Percentiles rank a stretch among this genome's conserved stretches.
These are phyloP conservation scores for Chionis minor DNA, from an alignment of 2,113 vertebrate species.

Conservation along the genomic window DNA sequence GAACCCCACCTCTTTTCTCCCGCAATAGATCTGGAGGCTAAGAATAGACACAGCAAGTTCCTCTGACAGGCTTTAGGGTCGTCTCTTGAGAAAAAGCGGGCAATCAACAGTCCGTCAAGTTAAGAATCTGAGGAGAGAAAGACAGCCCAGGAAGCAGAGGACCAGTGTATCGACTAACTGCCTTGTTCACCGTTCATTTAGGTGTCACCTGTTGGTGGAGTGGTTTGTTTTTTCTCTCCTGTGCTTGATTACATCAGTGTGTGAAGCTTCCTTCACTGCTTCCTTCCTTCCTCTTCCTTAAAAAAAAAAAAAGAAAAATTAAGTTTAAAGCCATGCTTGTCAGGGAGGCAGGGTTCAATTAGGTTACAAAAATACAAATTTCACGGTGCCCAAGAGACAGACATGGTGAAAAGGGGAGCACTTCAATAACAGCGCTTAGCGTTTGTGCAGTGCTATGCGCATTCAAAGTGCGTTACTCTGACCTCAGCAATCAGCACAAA, in stretches of 20 bases:
- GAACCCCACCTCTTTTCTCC: neutral
- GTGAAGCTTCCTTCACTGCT: neutral
- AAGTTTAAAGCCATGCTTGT: neutral
- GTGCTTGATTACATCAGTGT: neutral
- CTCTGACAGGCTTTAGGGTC: neutral
- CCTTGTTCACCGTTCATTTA: neutral
- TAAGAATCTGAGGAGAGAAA: slow-evolving; percentile 23
- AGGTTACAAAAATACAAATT: neutral
- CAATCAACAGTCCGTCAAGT: neutral
- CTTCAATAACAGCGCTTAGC: neutral
- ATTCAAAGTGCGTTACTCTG: neutral
- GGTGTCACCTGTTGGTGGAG: neutral
- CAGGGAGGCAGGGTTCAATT: neutral
- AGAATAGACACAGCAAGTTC: neutral
- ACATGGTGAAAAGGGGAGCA: fast-evolving
- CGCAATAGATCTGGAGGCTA: neutral
- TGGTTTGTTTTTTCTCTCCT: neutral
- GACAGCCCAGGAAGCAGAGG: neutral
- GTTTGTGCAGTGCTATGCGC: neutral
- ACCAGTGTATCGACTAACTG: neutral
- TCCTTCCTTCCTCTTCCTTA: neutral
- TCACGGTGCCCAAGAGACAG: neutral
- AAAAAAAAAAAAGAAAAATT: neutral
- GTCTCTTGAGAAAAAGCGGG: neutral
- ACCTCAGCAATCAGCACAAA: neutral